These are phyloP conservation scores for Pipistrellus nathusii DNA, from an alignment of 2,797 vertebrate species.

Conservation along the genomic window DNA sequence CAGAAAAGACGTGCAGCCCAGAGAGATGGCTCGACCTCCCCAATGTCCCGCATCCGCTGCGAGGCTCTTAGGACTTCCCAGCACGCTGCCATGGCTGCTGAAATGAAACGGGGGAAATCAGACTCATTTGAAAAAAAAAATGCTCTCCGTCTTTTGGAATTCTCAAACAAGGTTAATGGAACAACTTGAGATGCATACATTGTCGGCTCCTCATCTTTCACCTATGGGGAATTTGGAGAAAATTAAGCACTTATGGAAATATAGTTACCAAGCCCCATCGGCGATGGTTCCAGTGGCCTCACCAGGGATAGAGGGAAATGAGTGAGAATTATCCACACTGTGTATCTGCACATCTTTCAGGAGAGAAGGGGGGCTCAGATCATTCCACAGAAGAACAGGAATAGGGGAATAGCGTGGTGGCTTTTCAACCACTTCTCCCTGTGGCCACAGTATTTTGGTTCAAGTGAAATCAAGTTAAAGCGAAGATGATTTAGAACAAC, in stretches of 20 bases:
- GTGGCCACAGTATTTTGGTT: neutral
- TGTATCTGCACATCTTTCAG: neutral
- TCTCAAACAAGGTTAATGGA: neutral
- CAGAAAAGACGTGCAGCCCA: neutral
- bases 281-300: neutral
- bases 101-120: neutral
- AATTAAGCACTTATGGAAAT: conserved; percentile 38
- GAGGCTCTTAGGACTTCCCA: neutral
- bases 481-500: conserved; percentile 28
- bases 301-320: neutral
- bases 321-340: neutral
- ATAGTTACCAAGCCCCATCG: neutral
- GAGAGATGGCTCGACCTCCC: neutral
- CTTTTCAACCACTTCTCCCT: neutral
- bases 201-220: conserved; percentile 49
- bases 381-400: neutral
- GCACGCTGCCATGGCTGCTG: neutral
- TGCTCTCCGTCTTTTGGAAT: neutral
- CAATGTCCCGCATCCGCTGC: neutral
- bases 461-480: neutral
- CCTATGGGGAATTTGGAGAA: conserved; percentile 42
- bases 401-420: neutral
- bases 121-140: neutral
- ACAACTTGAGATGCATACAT: conserved; percentile 31
- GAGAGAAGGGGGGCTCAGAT: neutral